Conservation (phyloP, 1,140 invertebrate species). For the Drosophila mayri region DNA sequence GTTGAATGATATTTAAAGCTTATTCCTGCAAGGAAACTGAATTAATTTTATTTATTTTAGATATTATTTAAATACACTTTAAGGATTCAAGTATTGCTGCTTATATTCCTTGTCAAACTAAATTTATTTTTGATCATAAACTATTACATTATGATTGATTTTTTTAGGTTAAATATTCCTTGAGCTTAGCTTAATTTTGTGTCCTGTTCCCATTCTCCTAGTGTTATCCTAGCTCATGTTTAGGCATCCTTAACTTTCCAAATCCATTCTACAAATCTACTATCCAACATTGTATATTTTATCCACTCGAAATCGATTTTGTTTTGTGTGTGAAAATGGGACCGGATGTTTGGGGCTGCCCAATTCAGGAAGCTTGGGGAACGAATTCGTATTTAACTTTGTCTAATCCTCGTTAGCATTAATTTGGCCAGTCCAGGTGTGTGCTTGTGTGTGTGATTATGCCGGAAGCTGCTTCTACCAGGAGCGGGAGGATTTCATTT, state of each 20-base stretch:
- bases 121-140: too few relatives aligned
- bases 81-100: too few relatives aligned
- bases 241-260: neutral
- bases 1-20: neutral
- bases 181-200: too few relatives aligned
- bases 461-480: neutral
- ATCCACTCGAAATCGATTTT: constrained; percentile 5
- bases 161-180: neutral
- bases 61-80: too few relatives aligned
- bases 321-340: constrained; percentile 16
- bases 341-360: constrained; percentile 1
- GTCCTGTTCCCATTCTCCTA: neutral
- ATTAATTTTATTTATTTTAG: neutral
- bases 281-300: neutral
- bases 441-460: neutral
- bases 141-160: too few relatives aligned
- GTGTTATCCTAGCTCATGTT: neutral
- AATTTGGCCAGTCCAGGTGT: constrained; percentile 28
- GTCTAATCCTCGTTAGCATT: constrained; percentile 53
- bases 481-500: constrained; percentile 37
- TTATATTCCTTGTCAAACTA: too few relatives aligned
- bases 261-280: constrained; percentile 1
- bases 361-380: constrained; percentile 20
- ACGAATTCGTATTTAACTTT: constrained; percentile 29
- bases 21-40: neutral